Evolutionary conservation across 2,797 vertebrate genomes (phyloP).

Genomic region (Natrix natrix): DNA sequence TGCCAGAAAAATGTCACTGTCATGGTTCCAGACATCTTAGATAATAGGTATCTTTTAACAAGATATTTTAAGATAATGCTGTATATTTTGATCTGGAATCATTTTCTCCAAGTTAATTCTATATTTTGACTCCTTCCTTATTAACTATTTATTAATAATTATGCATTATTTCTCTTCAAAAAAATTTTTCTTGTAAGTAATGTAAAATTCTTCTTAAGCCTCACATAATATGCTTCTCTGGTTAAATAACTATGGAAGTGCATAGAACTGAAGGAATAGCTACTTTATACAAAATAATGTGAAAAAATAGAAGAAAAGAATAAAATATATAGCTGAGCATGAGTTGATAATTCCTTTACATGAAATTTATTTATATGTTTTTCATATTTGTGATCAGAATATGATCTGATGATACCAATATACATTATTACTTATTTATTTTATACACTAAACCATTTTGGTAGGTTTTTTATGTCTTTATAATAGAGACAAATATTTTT

Average conservation of each 20-base stretch:
- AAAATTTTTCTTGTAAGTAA: background rate
- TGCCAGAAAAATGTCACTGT: background rate
- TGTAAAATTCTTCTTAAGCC: background rate
- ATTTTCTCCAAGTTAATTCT: background rate
- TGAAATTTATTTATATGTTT: background rate
- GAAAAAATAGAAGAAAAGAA: background rate
- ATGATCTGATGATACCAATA: background rate
- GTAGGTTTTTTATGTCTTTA: background rate
- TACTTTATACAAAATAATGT: background rate
- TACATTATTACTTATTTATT: background rate
- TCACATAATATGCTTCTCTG: background rate
- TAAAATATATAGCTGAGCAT: background rate
- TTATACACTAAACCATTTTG: background rate
- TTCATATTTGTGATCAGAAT: background rate
- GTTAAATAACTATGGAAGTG: constrained; percentile 8
- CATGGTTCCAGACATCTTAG: background rate
- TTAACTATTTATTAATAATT: background rate
- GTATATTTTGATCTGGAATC: background rate
- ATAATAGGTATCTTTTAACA: background rate
- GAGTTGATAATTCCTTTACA: background rate
- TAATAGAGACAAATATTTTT: constrained; percentile 1
- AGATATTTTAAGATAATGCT: background rate
- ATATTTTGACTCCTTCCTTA: background rate
- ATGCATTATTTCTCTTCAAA: background rate
- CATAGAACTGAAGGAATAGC: background rate